Base-by-base conservation (phyloP, 2,888 invertebrate species). In the Drosophila sordidapex region DNA sequence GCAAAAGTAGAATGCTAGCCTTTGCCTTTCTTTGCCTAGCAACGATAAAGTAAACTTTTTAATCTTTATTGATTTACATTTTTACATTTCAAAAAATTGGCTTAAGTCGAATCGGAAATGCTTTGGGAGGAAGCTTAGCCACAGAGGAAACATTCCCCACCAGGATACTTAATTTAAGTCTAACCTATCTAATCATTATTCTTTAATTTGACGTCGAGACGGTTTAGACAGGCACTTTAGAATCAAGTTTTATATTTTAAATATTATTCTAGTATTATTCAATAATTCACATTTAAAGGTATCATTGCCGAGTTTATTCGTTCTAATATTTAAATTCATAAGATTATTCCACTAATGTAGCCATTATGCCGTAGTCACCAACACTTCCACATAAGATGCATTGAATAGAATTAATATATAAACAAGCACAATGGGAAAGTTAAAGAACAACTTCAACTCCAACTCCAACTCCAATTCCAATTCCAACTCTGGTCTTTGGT, bases 381-480 rank as follows among this genome's bases (percentile, higher is more conserved):
- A 43, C 31, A 18, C 33, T 35, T 29, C 29, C 43, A 43, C 46
- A 57, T 36, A 33, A 58, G 67, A 35, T n/a, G 27, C 52, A 49
- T 51, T 57, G 49, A 48, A 58, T 64, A 73, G 62, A 68, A 74
- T 49, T 43, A 53, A 43, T 58, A 76, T 58, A 60, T 70, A 70
- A 67, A 70, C 70, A 68, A 68, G 75, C 70, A 61, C 67, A 72
- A 54, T 67, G 60, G 65, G 65, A 64, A 60, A 68, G 63, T 66
- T 64, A 72, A 79, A 66, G 69, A 76, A 68, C 62, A 72, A 62
- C 46, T 15, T 46, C 25, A 46, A 46, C 46, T 46, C 21, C 46
- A 43, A 43, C 21, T 43, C 21, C 46, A 43, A 43, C 21, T 43
- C 54, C 74, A 59, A 51, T 48, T 43, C 2, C 51, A 51, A 43